Base-by-base conservation (phyloP, 2,888 invertebrate species). In the Temnothorax rugatulus region DNA sequence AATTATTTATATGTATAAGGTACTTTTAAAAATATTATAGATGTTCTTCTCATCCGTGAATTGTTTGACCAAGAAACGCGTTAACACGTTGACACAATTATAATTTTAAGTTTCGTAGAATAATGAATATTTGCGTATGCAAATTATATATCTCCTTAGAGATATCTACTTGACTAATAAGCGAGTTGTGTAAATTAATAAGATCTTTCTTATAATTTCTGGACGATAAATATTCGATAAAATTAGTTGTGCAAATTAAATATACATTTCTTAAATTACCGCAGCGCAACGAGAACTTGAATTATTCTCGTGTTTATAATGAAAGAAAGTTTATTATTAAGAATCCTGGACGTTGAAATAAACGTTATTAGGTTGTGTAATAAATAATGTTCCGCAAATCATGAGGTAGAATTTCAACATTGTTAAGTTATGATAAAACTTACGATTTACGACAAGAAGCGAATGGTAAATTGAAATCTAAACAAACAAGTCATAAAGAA, bases 231-330 rank as follows among this genome's bases (percentile, higher is more conserved):
- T 75, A 52, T 52, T 64, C 1, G n/a, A 29, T n/a, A 18, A 47
- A 63, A 61, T 64, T 11, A 11, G 29, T 4, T 29, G 29, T 29
- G 29, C 4, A 29, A 29, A 29, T 29, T 54, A n/a, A 29, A 5
- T 18, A 68, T 44, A 54, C 15, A n/a, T 66, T 44, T n/a, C 13
- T 79, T 57, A 69, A 69, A 77, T 64, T n/a, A 38, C 38, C 18
- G 9, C 13, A 25, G 13, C 18, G 64, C 0, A 66, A 8, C 25
- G 52, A 52, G 25, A 66, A 29, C 9, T 25, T 54, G n/a, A 66
- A 66, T 79, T 79, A 79, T 57, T 44, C 57, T 57, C 69, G 44
- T 15, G 29, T 34, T 68, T 57, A 29, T 54, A 5, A 54, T 11
- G 15, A 25, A 68, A 68, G 34, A 34, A 34, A 34, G 34, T 34